phyloP scores from a whole-genome alignment of 2,888 invertebrate genomes.

The Chalcis sispes region DNA sequence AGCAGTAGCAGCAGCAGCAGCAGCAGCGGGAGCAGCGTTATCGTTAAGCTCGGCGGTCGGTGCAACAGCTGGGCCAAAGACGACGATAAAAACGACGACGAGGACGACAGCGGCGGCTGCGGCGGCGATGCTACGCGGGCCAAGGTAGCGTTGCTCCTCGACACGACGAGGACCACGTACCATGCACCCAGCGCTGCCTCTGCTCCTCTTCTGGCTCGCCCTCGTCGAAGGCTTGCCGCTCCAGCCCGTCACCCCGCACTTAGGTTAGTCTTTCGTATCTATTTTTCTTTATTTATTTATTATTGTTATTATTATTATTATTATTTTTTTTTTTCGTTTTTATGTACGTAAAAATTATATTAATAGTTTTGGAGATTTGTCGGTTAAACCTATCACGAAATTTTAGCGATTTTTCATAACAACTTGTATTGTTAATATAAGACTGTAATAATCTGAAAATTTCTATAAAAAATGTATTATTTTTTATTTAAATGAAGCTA shows the following conservation, averaged over 20 bases:
- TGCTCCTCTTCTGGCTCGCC: slow-evolving; percentile 60
- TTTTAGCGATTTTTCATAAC: too few relatives aligned
- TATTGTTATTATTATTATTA: too few relatives aligned
- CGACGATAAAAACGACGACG: too few relatives aligned
- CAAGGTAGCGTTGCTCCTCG: slow-evolving; percentile 52
- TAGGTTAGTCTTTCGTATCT: slow-evolving; percentile 68
- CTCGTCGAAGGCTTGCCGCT: slow-evolving; percentile 68
- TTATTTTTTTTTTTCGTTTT: too few relatives aligned
- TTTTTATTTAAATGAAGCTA: too few relatives aligned
- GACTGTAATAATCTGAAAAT: too few relatives aligned
- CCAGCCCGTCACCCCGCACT: slow-evolving; percentile 68
- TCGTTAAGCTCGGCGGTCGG: not conserved
- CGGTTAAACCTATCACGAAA: too few relatives aligned
- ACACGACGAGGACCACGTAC: slow-evolving; percentile 56
- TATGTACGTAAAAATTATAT: too few relatives aligned
- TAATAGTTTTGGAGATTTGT: too few relatives aligned
- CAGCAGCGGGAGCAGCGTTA: slow-evolving; percentile 2
- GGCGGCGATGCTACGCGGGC: slow-evolving; percentile 41
- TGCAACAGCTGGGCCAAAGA: not conserved
- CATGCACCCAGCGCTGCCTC: slow-evolving; percentile 62
- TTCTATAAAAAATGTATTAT: too few relatives aligned
- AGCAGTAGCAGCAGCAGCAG: slow-evolving; percentile 15
- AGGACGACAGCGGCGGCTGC: slow-evolving; percentile 26
- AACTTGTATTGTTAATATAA: too few relatives aligned
- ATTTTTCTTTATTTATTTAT: too few relatives aligned